phyloP scores from a whole-genome alignment of 2,113 vertebrate genomes.

The Brachyistius frenatus region DNA sequence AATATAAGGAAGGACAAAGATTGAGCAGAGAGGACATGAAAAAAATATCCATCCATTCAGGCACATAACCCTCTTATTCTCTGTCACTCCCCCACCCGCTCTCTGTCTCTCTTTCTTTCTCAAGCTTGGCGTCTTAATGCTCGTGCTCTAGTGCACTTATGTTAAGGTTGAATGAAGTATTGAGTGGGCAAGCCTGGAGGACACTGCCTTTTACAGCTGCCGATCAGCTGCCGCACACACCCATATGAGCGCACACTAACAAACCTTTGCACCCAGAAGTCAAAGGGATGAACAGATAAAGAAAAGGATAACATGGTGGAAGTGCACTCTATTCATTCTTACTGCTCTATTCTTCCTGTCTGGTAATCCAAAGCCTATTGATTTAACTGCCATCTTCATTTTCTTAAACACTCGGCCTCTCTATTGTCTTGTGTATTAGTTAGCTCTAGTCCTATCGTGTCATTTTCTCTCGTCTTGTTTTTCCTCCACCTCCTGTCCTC shows the following conservation, averaged over 20 bases:
- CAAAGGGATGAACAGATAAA: conserved; percentile 49
- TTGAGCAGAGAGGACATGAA: conserved; percentile 12
- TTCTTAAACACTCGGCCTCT: conserved; percentile 61
- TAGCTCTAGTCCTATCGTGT: conserved; percentile 42
- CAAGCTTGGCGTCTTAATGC: conserved; percentile 64
- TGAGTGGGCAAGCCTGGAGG: conserved; percentile 76
- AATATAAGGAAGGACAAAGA: conserved; percentile 3
- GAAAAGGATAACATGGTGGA: conserved; percentile 48
- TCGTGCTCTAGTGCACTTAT: conserved; percentile 72
- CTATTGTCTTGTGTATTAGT: conserved; percentile 59
- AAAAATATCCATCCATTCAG: conserved; percentile 39
- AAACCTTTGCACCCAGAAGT: conserved; percentile 57
- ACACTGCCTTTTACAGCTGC: conserved; percentile 74
- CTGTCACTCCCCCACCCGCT: not conserved
- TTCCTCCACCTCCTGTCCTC: conserved; percentile 13
- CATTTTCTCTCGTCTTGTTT: conserved; percentile 33
- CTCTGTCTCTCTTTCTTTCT: conserved; percentile 41
- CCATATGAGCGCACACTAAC: conserved; percentile 25
- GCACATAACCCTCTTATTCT: not conserved
- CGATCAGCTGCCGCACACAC: conserved; percentile 65
- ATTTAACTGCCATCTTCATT: conserved; percentile 75
- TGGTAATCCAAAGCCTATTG: conserved; percentile 76
- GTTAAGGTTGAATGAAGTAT: conserved; percentile 79
- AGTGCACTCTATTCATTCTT: conserved; percentile 45
- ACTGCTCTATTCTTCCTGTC: conserved; percentile 38